phyloP scores from a whole-genome alignment of 2,888 invertebrate species.

The Chironomus riparius region DNA sequence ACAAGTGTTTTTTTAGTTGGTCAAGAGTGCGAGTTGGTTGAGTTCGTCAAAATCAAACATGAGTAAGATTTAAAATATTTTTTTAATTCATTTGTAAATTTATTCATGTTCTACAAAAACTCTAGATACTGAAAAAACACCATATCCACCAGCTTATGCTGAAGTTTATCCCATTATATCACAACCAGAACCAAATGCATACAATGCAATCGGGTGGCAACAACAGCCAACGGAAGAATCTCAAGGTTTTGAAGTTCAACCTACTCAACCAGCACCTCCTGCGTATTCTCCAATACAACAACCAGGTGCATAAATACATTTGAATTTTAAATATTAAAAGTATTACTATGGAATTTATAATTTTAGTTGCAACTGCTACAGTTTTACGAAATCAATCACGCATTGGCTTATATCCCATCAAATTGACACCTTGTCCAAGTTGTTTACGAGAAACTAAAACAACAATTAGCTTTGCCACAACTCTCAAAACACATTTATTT shows the following conservation, averaged over 20 bases:
- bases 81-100: no score
- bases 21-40: no score
- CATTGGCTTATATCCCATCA: conserved; percentile 8
- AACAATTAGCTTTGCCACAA: neutral
- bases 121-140: neutral
- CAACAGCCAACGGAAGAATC: neutral
- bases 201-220: conserved; percentile 4
- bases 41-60: no score
- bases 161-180: conserved; percentile 10
- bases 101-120: no score
- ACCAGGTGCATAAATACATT: neutral
- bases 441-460: neutral
- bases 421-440: conserved; percentile 17
- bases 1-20: no score
- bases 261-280: neutral
- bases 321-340: neutral
- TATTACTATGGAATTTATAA: neutral
- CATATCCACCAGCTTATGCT: conserved; percentile 9
- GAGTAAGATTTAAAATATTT: no score
- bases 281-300: neutral
- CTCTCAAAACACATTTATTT: conserved; percentile 1
- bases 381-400: conserved; percentile 11
- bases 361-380: neutral
- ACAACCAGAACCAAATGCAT: neutral
- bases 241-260: neutral